A percentile compares a stretch with the other conserved stretches of the same genome.
These are phyloP conservation scores for Glaucomys volans DNA, from an alignment of 2,113 vertebrate genomes.

Conservation along the genomic window DNA sequence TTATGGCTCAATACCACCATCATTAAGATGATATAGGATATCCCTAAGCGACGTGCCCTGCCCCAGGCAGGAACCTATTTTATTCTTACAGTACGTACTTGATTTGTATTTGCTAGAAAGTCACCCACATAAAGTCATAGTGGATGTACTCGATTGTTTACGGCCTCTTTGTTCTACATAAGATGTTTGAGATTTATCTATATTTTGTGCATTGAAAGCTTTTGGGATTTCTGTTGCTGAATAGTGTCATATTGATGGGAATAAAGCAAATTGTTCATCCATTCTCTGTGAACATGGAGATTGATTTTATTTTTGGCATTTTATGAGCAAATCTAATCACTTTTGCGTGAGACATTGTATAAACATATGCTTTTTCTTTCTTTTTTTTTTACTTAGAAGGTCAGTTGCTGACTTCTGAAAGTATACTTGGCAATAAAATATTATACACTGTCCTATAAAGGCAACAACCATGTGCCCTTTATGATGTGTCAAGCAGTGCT, in stretches of 20 bases:
- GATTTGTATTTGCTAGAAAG: not conserved
- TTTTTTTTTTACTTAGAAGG: not conserved
- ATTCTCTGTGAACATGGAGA: too few species aligned
- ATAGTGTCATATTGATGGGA: too few species aligned
- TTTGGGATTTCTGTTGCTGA: not conserved
- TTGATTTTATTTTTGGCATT: not conserved
- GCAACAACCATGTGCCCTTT: not conserved
- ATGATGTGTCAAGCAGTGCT: not conserved
- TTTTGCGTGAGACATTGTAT: not conserved
- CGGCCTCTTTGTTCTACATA: not conserved
- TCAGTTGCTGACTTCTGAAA: not conserved
- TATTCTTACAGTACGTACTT: not conserved
- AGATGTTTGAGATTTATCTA: not conserved
- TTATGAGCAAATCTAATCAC: not conserved
- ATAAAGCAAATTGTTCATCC: too few species aligned
- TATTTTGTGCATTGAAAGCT: not conserved
- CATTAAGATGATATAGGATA: not conserved
- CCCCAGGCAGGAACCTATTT: not conserved
- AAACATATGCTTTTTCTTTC: not conserved
- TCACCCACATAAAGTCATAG: too few species aligned
- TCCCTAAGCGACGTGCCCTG: not conserved
- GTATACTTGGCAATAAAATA: not conserved
- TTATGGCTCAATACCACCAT: not conserved
- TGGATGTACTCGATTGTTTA: not conserved
- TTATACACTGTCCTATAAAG: not conserved